Conservation (phyloP, 2,113 vertebrate species). For the Pagrus major region DNA sequence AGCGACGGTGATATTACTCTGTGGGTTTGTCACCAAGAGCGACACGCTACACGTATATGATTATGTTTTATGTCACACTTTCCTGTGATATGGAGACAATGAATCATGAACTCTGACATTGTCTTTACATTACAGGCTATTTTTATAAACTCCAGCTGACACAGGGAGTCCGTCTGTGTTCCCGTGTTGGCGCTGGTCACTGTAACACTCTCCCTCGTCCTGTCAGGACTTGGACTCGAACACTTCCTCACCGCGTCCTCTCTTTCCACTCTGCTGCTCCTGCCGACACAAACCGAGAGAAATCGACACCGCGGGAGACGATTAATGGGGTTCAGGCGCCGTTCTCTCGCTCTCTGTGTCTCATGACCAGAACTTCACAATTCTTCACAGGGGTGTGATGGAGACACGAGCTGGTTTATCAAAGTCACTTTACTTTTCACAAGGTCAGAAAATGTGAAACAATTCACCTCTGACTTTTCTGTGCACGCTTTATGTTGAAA, state of each 20-base stretch:
- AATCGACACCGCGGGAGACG: slow-evolving; percentile 12
- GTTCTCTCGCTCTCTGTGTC: slow-evolving; percentile 8
- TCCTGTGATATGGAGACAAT: background rate
- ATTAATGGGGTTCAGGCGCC: slow-evolving; percentile 44
- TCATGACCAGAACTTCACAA: background rate
- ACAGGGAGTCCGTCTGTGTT: background rate
- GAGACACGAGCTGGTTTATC: background rate
- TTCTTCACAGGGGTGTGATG: background rate
- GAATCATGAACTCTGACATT: background rate
- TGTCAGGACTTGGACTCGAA: background rate
- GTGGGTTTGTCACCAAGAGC: background rate
- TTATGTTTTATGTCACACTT: background rate
- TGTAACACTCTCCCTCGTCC: background rate
- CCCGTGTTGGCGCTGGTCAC: background rate
- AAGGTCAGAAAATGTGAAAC: background rate
- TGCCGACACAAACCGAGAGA: slow-evolving; percentile 7
- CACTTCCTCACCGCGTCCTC: slow-evolving; percentile 7
- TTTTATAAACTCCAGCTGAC: background rate
- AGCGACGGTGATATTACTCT: too few species aligned
- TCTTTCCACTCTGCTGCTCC: slow-evolving; percentile 38
- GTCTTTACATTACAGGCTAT: background rate
- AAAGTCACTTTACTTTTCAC: background rate
- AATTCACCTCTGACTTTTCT: background rate
- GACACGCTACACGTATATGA: background rate
- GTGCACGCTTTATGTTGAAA: too few species aligned